These are phyloP conservation scores for Ariolimax columbianus DNA, from an alignment of 2,888 invertebrate species.

Conservation along the genomic window DNA sequence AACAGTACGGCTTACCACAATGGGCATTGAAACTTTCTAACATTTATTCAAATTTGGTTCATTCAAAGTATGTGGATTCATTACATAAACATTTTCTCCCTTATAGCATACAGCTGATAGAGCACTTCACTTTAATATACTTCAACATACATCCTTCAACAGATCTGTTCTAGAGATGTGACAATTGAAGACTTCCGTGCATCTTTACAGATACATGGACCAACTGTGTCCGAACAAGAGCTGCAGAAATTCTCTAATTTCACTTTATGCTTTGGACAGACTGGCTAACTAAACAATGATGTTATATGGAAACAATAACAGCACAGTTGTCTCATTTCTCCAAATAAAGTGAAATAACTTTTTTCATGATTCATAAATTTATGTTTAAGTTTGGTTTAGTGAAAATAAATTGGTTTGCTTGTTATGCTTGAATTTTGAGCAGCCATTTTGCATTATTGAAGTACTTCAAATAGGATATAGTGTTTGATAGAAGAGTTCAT, in stretches of 20 bases:
- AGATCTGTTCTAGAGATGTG: slow-evolving; percentile 69
- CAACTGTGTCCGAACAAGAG: slow-evolving; percentile 70
- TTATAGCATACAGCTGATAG: not conserved
- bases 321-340: not conserved
- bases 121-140: not conserved
- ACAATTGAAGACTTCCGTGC: slow-evolving; percentile 66
- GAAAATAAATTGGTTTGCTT: not conserved
- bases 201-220: slow-evolving; percentile 67
- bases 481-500: too few species aligned
- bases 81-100: not conserved
- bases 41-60: too few species aligned
- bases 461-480: too few species aligned
- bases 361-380: not conserved
- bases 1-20: too few species aligned
- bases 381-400: not conserved
- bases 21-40: too few species aligned
- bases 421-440: not conserved
- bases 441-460: not conserved
- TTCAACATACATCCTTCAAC: slow-evolving; percentile 34
- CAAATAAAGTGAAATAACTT: not conserved
- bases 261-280: slow-evolving; percentile 69
- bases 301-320: not conserved
- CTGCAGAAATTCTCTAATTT: slow-evolving; percentile 70
- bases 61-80: too few species aligned
- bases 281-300: slow-evolving; percentile 59